A percentile compares a stretch with the other conserved stretches of the same genome.
These are phyloP conservation scores for Clistopyga incitator DNA, from an alignment of 2,888 invertebrate species.

Conservation along the genomic window DNA sequence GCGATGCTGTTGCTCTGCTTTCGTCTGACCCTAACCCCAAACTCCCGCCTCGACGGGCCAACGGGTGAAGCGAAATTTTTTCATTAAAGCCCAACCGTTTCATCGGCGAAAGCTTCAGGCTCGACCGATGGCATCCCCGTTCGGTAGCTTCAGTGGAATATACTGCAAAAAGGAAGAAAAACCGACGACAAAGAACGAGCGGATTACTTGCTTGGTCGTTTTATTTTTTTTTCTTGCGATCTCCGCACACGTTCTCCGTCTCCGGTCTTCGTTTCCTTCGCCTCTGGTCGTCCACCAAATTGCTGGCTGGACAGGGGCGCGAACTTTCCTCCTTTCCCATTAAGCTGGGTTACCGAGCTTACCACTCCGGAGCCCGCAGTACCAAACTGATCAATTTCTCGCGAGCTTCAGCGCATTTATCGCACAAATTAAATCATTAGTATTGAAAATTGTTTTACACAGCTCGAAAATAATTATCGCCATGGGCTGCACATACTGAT, in stretches of 20 bases:
- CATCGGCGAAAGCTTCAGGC: constrained; percentile 56
- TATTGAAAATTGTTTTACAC: neutral
- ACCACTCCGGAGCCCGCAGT: neutral
- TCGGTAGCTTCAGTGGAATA: constrained; percentile 9
- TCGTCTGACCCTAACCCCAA: neutral
- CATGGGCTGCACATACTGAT: too few species aligned
- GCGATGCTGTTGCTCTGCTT: constrained; percentile 46
- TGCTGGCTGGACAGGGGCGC: constrained; percentile 53
- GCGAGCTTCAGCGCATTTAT: neutral
- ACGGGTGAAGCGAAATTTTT: constrained; percentile 53
- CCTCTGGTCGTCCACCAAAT: constrained; percentile 43
- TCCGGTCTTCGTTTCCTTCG: constrained; percentile 17
- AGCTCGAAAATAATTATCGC: too few species aligned
- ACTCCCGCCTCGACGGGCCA: constrained; percentile 27
- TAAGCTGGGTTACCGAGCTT: constrained; percentile 6
- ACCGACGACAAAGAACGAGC: constrained; percentile 46
- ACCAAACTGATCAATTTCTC: neutral
- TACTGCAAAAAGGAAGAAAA: constrained; percentile 30
- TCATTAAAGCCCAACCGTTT: constrained; percentile 53
- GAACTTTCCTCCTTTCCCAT: constrained; percentile 55
- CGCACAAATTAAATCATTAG: constrained; percentile 4
- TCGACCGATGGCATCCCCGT: constrained; percentile 3
- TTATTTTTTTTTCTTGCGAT: neutral
- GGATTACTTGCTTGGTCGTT: constrained; percentile 32
- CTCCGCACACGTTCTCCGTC: neutral